Base-by-base conservation (phyloP, 2,888 invertebrate genomes). In the Halictus ligatus region DNA sequence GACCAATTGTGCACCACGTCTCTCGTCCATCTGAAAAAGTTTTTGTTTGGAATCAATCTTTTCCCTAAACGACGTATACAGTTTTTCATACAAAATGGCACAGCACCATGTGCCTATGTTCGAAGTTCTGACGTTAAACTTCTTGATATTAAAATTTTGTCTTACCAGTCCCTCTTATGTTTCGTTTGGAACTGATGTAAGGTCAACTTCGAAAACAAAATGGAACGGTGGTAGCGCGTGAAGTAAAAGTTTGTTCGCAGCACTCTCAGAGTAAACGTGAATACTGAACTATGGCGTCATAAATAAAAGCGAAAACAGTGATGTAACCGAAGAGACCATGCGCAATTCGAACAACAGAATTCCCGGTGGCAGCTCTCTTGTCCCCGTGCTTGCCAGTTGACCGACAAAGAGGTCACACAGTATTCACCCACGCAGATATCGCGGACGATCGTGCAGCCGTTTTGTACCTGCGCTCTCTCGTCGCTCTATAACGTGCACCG, bases 401-500 rank as follows among this genome's bases (percentile, higher is more conserved):
- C 29, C 58, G 50, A 72, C 72, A 72, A 64, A 81, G 64, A 67
- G 54, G 67, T 81, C 58, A 15, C 54, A 58, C 12, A 74, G 18
- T 8, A 15, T 84, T 76, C 76, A 58, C 46, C 76, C 67, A 80
- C 77, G 67, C 77, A 35, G 35, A 25, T 74, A 84, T 82, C 58
- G 35, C 18, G 18, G 35, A 76, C 29, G 48, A 35, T 43, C 69
- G 54, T n/a, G 40, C 74, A 40, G 25, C 40, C 6, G 54, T 75
- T 40, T 78, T 69, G 67, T 89, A 83, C 89, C 87, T 89, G 82
- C 76, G 21, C 40, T 25, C 69, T 25, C 48, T 58, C 60, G 50
- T 48, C 64, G 40, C 43, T 69, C 76, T 80, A 71, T 73, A 71
- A 71, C 64, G 15, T 64, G 5, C 13, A 69, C 48, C 72, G 60